Evolutionary conservation across 2,888 invertebrate species (phyloP).

Genomic region (Drosophila mulleri): DNA sequence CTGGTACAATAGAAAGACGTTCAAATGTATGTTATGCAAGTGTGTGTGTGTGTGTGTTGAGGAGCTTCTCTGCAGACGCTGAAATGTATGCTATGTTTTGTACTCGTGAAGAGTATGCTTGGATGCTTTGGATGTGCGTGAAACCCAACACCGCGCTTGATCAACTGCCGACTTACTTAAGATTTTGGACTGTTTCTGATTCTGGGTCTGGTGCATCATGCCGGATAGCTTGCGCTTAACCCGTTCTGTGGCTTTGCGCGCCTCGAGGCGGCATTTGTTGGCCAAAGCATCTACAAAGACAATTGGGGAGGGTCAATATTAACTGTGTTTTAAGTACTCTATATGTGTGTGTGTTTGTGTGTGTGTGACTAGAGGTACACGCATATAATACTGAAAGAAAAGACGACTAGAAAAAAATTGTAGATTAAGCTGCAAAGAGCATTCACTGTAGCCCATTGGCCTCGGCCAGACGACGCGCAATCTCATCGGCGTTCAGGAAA

Average conservation of each 20-base stretch:
- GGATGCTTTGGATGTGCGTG: constrained; percentile 14
- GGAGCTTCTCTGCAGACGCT: constrained; percentile 12
- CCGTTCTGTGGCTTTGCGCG: constrained; percentile 53
- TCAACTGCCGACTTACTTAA: constrained; percentile 56
- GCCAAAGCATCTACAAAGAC: constrained; percentile 65
- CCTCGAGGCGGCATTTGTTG: constrained; percentile 51
- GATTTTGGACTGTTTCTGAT: constrained; percentile 58
- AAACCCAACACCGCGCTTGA: constrained; percentile 50
- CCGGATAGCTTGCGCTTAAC: constrained; percentile 58
- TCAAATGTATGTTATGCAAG: constrained; percentile 6
- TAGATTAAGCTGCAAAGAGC: constrained; percentile 38
- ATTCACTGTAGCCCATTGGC: constrained; percentile 81
- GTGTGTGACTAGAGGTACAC: constrained; percentile 35
- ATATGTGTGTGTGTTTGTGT: constrained; percentile 19
- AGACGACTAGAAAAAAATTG: constrained; percentile 68
- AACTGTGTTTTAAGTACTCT: not conserved
- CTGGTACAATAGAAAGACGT: not conserved
- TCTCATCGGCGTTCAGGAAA: constrained; percentile 86
- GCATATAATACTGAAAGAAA: constrained; percentile 71
- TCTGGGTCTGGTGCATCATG: constrained; percentile 32
- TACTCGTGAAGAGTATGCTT: not conserved
- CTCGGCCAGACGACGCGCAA: constrained; percentile 83
- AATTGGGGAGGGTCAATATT: constrained; percentile 34
- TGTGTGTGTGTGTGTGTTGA: constrained; percentile 1
- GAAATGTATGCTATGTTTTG: constrained; percentile 10